A percentile compares a stretch with the other conserved stretches of the same genome.
Evolutionary conservation across 2,888 invertebrate genomes (phyloP).

Genomic region (Sympetrum striolatum): DNA sequence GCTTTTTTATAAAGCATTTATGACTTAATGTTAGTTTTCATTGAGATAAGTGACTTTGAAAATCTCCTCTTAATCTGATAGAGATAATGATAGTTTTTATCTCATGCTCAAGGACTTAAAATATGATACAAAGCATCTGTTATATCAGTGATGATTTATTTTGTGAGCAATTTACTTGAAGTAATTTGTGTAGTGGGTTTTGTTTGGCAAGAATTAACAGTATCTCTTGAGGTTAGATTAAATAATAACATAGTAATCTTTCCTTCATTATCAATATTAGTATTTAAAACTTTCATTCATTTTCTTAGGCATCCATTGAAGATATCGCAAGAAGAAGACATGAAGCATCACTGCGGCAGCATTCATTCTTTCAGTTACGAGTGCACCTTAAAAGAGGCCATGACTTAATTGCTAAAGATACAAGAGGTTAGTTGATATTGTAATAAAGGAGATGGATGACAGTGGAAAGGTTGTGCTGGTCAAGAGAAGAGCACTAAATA

Average conservation of each 20-base stretch:
- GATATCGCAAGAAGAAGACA: conserved; percentile 61
- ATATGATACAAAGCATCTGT: background rate
- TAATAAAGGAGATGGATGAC: background rate
- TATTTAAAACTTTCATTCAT: background rate
- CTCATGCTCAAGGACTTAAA: background rate
- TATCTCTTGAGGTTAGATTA: background rate
- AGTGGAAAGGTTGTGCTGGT: background rate
- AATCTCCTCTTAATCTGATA: background rate
- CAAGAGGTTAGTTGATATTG: conserved; percentile 77
- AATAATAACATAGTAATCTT: background rate
- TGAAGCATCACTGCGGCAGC: conserved; percentile 79
- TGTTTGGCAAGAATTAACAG: background rate
- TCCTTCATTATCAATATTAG: background rate
- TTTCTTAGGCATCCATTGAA: background rate
- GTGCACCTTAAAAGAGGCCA: conserved; percentile 87
- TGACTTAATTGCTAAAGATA: conserved; percentile 91
- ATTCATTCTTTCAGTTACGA: conserved; percentile 91
- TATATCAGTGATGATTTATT: background rate
- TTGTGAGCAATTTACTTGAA: background rate
- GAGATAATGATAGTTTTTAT: background rate
- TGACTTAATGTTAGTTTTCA: background rate
- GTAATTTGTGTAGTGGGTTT: background rate
- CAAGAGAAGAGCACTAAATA: background rate
- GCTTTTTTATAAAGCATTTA: too few species aligned
- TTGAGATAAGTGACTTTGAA: background rate